Conservation (phyloP, 2,888 invertebrate genomes). For the Acronicta leporina region DNA sequence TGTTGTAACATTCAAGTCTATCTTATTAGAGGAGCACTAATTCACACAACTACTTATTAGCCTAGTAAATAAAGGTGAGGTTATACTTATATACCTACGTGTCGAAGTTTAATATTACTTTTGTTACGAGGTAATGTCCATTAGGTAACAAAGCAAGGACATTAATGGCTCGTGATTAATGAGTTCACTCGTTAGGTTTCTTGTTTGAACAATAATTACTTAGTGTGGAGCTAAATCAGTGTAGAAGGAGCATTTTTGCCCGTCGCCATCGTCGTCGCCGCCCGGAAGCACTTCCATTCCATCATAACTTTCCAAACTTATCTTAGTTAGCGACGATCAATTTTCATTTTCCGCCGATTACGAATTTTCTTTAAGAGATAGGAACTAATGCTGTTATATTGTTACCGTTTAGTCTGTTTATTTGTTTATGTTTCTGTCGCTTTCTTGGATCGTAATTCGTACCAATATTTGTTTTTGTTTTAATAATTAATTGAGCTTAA, state of each 20-base stretch:
- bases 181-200: slow-evolving; percentile 74
- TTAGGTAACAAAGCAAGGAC: slow-evolving; percentile 69
- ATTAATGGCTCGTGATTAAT: slow-evolving; percentile 74
- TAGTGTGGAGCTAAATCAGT: slow-evolving; percentile 71
- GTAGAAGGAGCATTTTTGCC: slow-evolving; percentile 73
- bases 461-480: no score
- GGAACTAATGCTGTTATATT: slow-evolving; percentile 60
- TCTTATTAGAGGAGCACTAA: no score
- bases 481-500: no score
- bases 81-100: slow-evolving; percentile 9
- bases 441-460: no score
- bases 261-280: slow-evolving; percentile 61
- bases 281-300: slow-evolving; percentile 75
- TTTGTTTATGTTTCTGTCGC: background rate
- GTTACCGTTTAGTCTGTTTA: slow-evolving; percentile 37
- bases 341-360: slow-evolving; percentile 85
- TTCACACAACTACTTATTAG: no score
- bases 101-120: slow-evolving; percentile 39
- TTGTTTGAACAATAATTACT: slow-evolving; percentile 82
- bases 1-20: no score
- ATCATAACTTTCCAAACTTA: slow-evolving; percentile 86
- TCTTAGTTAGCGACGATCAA: slow-evolving; percentile 86
- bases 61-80: background rate
- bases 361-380: slow-evolving; percentile 74
- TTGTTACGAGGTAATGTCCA: slow-evolving; percentile 61